A percentile compares a stretch with the other conserved stretches of the same genome.
Conservation (phyloP, 2,113 vertebrate genomes). For the Excalfactoria chinensis region DNA sequence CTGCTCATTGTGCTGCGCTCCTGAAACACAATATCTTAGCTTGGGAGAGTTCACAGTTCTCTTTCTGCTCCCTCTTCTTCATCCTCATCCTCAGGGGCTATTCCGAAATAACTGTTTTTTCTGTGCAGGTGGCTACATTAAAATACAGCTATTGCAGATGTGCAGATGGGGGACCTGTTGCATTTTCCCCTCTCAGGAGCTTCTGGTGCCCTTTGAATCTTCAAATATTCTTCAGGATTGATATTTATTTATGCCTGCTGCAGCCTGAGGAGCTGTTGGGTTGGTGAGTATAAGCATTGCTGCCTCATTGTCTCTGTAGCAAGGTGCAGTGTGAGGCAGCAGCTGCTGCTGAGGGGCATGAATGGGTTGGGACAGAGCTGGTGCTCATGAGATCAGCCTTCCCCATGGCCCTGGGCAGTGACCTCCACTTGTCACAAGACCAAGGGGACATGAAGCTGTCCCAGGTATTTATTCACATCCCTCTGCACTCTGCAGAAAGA, state of each 20-base stretch:
- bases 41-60: background rate
- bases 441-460: background rate
- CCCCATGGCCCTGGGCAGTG: background rate
- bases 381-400: background rate
- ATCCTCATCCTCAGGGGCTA: background rate
- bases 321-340: background rate
- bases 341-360: background rate
- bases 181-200: background rate
- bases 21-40: background rate
- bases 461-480: background rate
- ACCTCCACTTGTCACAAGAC: background rate
- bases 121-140: fast-evolving
- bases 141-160: background rate
- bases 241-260: background rate
- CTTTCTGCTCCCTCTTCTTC: background rate
- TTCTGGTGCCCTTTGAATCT: background rate
- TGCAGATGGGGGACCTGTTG: background rate
- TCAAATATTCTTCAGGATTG: background rate
- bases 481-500: background rate
- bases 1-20: background rate
- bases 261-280: background rate
- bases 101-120: background rate
- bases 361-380: background rate
- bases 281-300: background rate
- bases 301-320: background rate